Base-by-base conservation (phyloP, 2,797 vertebrate species). In the Hippocampus kuda region DNA sequence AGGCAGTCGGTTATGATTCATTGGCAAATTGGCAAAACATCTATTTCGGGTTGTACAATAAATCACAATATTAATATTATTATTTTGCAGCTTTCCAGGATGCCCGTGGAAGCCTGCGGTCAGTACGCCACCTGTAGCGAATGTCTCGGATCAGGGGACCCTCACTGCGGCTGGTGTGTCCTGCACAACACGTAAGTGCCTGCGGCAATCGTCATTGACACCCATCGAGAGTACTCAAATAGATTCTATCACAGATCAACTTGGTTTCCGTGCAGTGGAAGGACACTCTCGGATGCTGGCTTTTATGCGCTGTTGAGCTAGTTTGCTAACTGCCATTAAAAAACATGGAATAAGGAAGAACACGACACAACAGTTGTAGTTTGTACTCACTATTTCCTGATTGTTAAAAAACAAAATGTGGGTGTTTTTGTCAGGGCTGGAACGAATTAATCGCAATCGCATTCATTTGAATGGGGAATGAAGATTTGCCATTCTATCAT, bases 161-260 rank as follows among this genome's bases (percentile, higher is more conserved):
- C 96, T 15, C 96, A 99, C 85, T 99, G 96, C 7, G 96, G 96
- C 70, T 99, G 96, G 96, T 99, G 96, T 87, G 96, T 98, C 74
- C 94, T 99, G 26, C 96, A 98, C 81, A 98, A 94, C 88, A 93
- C 60, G 96, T 99, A 87, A 98, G 96, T 97, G 83, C 34, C 62
- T 5, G 34, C n/a, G n/a, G 10, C 10, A 56, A 12, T 51, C 49
- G 5, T 22, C 10, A 0, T 24, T 13, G 53, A 56, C n/a, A 12
- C n/a, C 53, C 10, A 8, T 20, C 18, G 5, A 3, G 1, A 24
- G 3, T 11, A 1, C 46, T 48, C 46, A 5, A 48, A 48, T 48
- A 3, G 46, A 13, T 48, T 48, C 34, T 7, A 38, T 38, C 34
- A 6, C 6, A 38, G 34, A 38, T 7, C 34, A 38, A 38, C 34